Base-by-base conservation (phyloP, 2,888 invertebrate genomes). In the Cephalotes varians region DNA sequence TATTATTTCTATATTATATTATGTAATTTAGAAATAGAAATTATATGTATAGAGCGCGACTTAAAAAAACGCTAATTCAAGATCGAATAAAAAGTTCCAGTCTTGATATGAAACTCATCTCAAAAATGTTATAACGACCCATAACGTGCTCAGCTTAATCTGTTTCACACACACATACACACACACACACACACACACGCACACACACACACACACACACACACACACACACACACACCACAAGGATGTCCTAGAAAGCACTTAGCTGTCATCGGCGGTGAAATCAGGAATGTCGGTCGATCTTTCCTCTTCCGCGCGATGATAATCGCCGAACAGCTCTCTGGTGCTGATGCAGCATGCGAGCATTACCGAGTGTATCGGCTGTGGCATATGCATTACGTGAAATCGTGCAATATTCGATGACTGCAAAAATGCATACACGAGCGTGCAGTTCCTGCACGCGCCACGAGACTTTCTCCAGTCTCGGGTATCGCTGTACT, bases 361-460 rank as follows among this genome's bases (percentile, higher is more conserved):
- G 37, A 28, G 6, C 25, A 49, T 65, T 4, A n/a, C 25, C 74
- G 74, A 37, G 28, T 25, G 2, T 44, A 60, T 18, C 54, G 62
- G 56, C 51, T 73, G 73, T 28, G 86, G 86, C 83, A 85, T 87
- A 89, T 82, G 90, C 89, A 85, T 90, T 90, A 88, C 84, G 90
- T 81, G 90, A 89, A 86, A 88, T 83, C 88, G 84, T 84, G 88
- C 89, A 72, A 83, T 87, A 88, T 90, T 85, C 82, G 65, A 81
- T 62, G 73, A 77, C 62, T 62, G 83, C 69, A 73, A 88, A 87
- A 83, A 79, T 84, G 88, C 84, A 85, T 86, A 74, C 73, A 73
- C 86, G 85, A 81, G 81, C 74, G 80, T 87, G 83, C 86, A 83
- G 84, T 84, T 86, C 74, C 84, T 83, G 82, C 71, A 73, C 60